Percentiles rank a stretch among this genome's conserved stretches.
Evolutionary conservation across 2,888 invertebrate genomes (phyloP).

Genomic region (Scaptomyza caliginosa): DNA sequence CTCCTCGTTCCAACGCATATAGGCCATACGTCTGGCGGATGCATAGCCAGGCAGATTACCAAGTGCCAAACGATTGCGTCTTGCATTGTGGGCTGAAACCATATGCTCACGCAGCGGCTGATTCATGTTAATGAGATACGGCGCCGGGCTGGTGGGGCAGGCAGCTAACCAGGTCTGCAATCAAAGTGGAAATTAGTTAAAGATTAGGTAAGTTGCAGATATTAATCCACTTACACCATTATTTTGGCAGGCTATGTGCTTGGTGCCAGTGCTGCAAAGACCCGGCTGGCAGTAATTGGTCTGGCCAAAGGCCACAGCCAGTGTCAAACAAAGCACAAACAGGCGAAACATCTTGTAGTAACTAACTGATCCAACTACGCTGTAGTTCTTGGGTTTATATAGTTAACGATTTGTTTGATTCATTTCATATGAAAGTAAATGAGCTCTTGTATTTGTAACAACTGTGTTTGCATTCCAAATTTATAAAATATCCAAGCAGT

Average conservation of each 20-base stretch:
- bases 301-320: slow-evolving; percentile 19
- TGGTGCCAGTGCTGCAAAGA: slow-evolving; percentile 12
- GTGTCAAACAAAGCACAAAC: slow-evolving; percentile 6
- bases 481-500: not conserved
- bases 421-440: not conserved
- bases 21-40: slow-evolving; percentile 55
- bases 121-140: slow-evolving; percentile 24
- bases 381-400: slow-evolving; percentile 20
- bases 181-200: not conserved
- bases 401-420: not conserved
- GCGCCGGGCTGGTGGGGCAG: slow-evolving; percentile 42
- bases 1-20: slow-evolving; percentile 45
- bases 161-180: slow-evolving; percentile 31
- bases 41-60: slow-evolving; percentile 33
- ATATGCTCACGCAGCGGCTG: not conserved
- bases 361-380: slow-evolving; percentile 7
- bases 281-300: slow-evolving; percentile 38
- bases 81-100: slow-evolving; percentile 35
- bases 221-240: slow-evolving; percentile 55
- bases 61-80: slow-evolving; percentile 39
- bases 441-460: slow-evolving; percentile 1
- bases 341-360: slow-evolving; percentile 35
- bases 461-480: slow-evolving; percentile 12
- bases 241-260: slow-evolving; percentile 48
- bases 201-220: no score